Base-by-base conservation (phyloP, 2,797 vertebrate species). In the Pangasius sanitwongsei region DNA sequence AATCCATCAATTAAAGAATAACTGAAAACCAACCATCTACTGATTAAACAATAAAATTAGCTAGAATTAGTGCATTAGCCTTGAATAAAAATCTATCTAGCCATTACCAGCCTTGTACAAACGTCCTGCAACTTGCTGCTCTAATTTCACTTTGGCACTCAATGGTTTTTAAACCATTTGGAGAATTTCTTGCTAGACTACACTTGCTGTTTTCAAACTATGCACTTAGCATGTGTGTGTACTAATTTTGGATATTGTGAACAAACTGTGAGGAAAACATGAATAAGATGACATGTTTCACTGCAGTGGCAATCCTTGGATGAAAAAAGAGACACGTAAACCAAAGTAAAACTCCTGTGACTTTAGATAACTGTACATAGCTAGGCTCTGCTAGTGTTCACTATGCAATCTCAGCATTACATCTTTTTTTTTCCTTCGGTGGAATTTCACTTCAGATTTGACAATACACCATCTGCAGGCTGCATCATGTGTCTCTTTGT, bases 401-500 rank as follows among this genome's bases (percentile, higher is more conserved):
- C 44, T 65, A 2, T 85, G 74, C 34, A 70, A 48, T 65, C 83
- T 84, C 67, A 59, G 37, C 75, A 75, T 72, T 59, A 69, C 28
- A 57, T 57, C 20, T 13, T 28, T 41, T 61, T 34, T 81, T 15
- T 9, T 15, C 50, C 28, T 34, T 81, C 3, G 0, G 13, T 31
- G 31, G 84, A 65, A 37, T 53, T 78, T 86, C 67, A 75, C 28
- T 88, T 78, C 69, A 84, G 23, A 48, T 86, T 65, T 77, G 77
- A 89, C 86, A 90, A 89, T 69, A 50, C 61, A 34, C 88, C 84
- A 89, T 90, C 86, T 91, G 91, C 80, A 89, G 55, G 55, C 80
- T 44, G 37, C 85, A 81, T 72, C 23, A 50, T 75, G 57, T 59
- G 41, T 87, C 59, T 83, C 13, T n/a, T 77, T 77, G 70, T 88